These are phyloP conservation scores for Caranx melampygus DNA, from an alignment of 2,113 vertebrate species.

Conservation along the genomic window DNA sequence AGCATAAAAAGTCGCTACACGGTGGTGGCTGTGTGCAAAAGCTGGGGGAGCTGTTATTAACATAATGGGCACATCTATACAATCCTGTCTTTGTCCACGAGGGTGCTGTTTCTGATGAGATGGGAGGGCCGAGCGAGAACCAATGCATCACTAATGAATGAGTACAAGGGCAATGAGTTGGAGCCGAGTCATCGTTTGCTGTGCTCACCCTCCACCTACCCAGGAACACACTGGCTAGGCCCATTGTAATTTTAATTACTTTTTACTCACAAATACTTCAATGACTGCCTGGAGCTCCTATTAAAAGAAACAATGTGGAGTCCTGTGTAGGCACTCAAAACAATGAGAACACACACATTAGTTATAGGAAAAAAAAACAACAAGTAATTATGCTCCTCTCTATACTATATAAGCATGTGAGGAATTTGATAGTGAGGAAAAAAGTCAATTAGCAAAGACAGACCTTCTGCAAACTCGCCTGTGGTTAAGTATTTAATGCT, in stretches of 20 bases:
- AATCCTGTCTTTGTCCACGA: constrained; percentile 55
- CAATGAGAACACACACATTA: constrained; percentile 69
- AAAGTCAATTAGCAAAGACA: constrained; percentile 52
- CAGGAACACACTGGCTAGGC: constrained; percentile 46
- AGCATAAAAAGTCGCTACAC: constrained; percentile 8
- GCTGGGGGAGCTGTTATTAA: constrained; percentile 57
- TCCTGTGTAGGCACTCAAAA: constrained; percentile 60
- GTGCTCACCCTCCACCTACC: constrained; percentile 37
- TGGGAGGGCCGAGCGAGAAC: constrained; percentile 58
- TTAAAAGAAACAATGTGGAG: constrained; percentile 73
- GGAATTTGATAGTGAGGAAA: constrained; percentile 32
- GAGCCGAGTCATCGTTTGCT: constrained; percentile 51
- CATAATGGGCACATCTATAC: constrained; percentile 70
- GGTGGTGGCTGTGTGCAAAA: constrained; percentile 21
- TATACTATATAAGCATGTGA: constrained; percentile 17
- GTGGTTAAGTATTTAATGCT: constrained; percentile 28
- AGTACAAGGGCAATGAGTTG: constrained; percentile 56
- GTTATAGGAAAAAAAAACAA: constrained; percentile 49
- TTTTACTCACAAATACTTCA: constrained; percentile 75
- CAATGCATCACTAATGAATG: constrained; percentile 77
- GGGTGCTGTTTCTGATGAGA: constrained; percentile 64
- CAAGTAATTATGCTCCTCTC: constrained; percentile 54
- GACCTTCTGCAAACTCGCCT: constrained; percentile 27
- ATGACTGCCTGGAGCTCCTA: constrained; percentile 75
- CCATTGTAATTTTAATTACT: constrained; percentile 81